Evolutionary conservation across 2,888 invertebrate species (phyloP).

Genomic region (Ametastegia equiseti): DNA sequence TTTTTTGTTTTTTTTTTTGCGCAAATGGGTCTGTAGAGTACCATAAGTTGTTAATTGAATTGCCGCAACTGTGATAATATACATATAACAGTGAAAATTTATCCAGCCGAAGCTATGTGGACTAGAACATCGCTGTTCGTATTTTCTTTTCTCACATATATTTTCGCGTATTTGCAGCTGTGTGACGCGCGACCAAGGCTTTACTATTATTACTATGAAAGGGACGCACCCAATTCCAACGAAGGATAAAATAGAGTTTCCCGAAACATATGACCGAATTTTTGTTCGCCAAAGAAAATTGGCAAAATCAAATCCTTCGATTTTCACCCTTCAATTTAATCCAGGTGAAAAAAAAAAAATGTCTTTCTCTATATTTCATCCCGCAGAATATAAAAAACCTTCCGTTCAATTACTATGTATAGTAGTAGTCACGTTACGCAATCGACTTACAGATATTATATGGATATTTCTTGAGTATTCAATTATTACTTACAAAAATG

Average conservation of each 20-base stretch:
- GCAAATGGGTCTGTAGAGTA: conserved; percentile 4
- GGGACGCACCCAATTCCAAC: conserved; percentile 15
- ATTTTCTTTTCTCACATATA: not conserved
- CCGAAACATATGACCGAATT: conserved; percentile 13
- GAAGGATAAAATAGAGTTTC: conserved; percentile 13
- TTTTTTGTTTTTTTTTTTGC: no score
- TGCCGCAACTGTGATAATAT: not conserved
- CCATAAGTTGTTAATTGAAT: conserved; percentile 5
- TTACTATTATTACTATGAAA: conserved; percentile 35
- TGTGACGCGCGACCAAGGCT: conserved; percentile 31
- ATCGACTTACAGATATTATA: not conserved
- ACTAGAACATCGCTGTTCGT: not conserved
- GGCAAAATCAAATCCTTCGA: conserved; percentile 17
- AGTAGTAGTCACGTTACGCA: not conserved
- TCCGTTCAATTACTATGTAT: conserved; percentile 5
- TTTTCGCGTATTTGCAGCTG: not conserved
- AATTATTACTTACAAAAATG: conserved; percentile 23
- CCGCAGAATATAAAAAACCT: not conserved
- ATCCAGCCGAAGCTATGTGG: not conserved
- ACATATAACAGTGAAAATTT: conserved; percentile 6
- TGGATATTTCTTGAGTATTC: conserved; percentile 17
- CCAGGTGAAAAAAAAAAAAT: no score
- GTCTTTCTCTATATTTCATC: not conserved
- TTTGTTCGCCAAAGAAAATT: conserved; percentile 11
- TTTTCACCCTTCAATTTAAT: not conserved